A percentile compares a stretch with the other conserved stretches of the same genome.
Conservation (phyloP, 1,140 invertebrate genomes). For the Prorops nasuta region DNA sequence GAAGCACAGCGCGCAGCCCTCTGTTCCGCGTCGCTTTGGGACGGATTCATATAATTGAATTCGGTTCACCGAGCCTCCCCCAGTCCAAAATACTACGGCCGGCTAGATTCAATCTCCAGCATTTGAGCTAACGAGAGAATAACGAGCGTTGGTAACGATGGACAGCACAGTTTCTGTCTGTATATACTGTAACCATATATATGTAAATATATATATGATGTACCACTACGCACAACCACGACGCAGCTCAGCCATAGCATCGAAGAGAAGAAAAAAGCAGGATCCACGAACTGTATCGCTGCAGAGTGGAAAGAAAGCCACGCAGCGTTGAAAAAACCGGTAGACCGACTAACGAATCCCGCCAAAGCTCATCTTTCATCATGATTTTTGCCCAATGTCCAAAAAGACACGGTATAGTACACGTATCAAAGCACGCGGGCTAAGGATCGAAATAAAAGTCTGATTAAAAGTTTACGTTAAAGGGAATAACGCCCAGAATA, state of each 20-base stretch:
- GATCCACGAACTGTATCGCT: too few relatives aligned
- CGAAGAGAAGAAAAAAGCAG: conserved; percentile 16
- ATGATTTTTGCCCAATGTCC: neutral
- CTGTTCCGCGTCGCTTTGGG: conserved; percentile 21
- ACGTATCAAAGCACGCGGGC: neutral
- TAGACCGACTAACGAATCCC: neutral
- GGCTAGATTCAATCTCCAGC: conserved; percentile 18
- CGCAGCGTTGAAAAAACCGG: conserved; percentile 8
- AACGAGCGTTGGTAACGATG: conserved; percentile 25
- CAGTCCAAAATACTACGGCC: conserved; percentile 36
- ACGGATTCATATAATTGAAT: conserved; percentile 42
- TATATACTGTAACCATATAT: too few relatives aligned
- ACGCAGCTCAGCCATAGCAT: neutral
- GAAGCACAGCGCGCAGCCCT: conserved; percentile 4
- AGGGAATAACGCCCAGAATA: neutral
- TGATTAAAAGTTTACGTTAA: neutral
- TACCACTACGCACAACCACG: neutral
- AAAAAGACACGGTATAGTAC: neutral
- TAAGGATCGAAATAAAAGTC: neutral
- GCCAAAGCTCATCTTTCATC: neutral
- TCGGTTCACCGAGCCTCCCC: conserved; percentile 39
- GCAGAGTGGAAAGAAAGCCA: conserved; percentile 11
- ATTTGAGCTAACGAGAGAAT: conserved; percentile 31
- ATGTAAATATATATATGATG: too few relatives aligned
- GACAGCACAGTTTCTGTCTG: too few relatives aligned